A percentile compares a stretch with the other conserved stretches of the same genome.
Evolutionary conservation across 2,113 vertebrate species (phyloP).

Genomic region (Rhabdornis inornatus): DNA sequence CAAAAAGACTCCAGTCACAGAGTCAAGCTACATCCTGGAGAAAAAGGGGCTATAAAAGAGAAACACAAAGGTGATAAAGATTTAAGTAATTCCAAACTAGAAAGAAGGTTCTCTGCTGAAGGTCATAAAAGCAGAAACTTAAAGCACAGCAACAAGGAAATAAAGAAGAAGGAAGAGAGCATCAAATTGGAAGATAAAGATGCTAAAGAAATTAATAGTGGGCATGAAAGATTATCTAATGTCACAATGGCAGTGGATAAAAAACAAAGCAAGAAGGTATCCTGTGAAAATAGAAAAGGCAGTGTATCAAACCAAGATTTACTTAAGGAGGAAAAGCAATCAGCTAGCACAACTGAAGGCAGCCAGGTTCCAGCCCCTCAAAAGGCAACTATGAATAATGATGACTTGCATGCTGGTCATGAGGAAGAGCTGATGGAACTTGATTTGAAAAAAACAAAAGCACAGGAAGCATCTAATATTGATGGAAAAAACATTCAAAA

Average conservation of each 20-base stretch:
- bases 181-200: slow-evolving; percentile 73
- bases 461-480: not conserved
- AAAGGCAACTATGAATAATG: slow-evolving; percentile 9
- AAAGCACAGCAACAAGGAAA: slow-evolving; percentile 72
- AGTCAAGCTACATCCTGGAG: slow-evolving; percentile 58
- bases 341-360: not conserved
- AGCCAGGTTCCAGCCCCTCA: not conserved
- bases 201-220: slow-evolving; percentile 61
- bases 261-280: slow-evolving; percentile 59
- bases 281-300: slow-evolving; percentile 64
- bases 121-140: slow-evolving; percentile 73
- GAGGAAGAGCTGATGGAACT: slow-evolving; percentile 50
- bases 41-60: slow-evolving; percentile 74
- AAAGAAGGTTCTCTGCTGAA: slow-evolving; percentile 76
- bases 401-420: not conserved
- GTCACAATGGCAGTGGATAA: slow-evolving; percentile 37
- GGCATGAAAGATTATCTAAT: slow-evolving; percentile 49
- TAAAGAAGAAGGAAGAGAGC: slow-evolving; percentile 82
- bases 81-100: slow-evolving; percentile 61
- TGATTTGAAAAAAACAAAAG: slow-evolving; percentile 42
- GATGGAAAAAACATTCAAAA: slow-evolving; percentile 6
- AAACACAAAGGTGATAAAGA: slow-evolving; percentile 82
- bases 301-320: slow-evolving; percentile 45
- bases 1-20: slow-evolving; percentile 71
- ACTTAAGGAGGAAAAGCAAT: slow-evolving; percentile 56